phyloP scores from a whole-genome alignment of 1,140 invertebrate species.

The Lucilia cuprina region DNA sequence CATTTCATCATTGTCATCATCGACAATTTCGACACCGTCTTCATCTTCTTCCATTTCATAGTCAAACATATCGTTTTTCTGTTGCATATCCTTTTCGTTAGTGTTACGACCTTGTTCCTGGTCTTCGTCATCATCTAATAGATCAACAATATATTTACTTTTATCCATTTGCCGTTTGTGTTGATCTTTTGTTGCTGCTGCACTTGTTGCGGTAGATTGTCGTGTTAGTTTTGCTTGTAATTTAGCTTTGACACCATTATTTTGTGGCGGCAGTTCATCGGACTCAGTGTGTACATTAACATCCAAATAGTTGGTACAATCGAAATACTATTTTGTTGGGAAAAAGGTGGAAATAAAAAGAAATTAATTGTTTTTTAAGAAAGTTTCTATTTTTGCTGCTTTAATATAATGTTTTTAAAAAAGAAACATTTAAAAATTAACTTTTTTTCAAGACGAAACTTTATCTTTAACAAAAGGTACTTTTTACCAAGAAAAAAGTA shows the following conservation, averaged over 20 bases:
- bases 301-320: slow-evolving; percentile 37
- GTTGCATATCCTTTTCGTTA: not conserved
- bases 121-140: slow-evolving; percentile 9
- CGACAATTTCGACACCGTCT: not conserved
- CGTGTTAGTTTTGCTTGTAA: not conserved
- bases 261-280: not conserved
- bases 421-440: no score
- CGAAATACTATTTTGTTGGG: slow-evolving; percentile 16
- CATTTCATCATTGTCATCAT: slow-evolving; percentile 25
- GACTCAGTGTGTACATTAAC: slow-evolving; percentile 37
- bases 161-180: not conserved
- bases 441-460: no score
- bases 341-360: not conserved
- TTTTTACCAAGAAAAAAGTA: no score
- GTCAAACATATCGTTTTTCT: not conserved
- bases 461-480: no score
- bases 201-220: not conserved
- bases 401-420: no score
- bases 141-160: not conserved
- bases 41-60: not conserved
- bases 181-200: not conserved
- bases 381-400: no score
- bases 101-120: not conserved
- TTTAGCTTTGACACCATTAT: not conserved
- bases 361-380: no score